A percentile compares a stretch with the other conserved stretches of the same genome.
Evolutionary conservation across 2,888 invertebrate species (phyloP).

Genomic region (Parasteatoda lunata): DNA sequence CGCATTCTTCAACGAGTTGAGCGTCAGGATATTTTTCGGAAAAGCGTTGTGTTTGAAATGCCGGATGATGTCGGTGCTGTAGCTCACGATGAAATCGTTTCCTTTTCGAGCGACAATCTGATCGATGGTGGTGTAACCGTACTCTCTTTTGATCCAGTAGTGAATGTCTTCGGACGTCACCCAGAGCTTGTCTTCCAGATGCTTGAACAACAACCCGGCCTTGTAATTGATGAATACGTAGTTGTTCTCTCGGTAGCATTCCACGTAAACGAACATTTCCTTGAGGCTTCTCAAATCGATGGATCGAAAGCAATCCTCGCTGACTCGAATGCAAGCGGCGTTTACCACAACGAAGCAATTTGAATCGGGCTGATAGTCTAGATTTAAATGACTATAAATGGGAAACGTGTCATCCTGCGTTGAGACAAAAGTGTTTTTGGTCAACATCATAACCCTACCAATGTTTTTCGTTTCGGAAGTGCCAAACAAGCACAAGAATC

Average conservation of each 20-base stretch:
- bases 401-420: slow-evolving; percentile 3
- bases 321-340: slow-evolving; percentile 28
- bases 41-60: slow-evolving; percentile 42
- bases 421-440: slow-evolving; percentile 29
- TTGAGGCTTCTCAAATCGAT: slow-evolving; percentile 16
- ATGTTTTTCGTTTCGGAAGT: slow-evolving; percentile 50
- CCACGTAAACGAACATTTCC: slow-evolving; percentile 16
- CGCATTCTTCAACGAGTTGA: slow-evolving; percentile 42
- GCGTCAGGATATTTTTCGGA: slow-evolving; percentile 40
- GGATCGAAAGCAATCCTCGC: background rate
- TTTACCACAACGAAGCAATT: slow-evolving; percentile 23
- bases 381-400: slow-evolving; percentile 7
- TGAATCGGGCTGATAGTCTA: background rate
- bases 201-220: slow-evolving; percentile 24
- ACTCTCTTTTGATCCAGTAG: slow-evolving; percentile 24
- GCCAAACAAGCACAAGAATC: slow-evolving; percentile 36
- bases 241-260: slow-evolving; percentile 22
- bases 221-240: slow-evolving; percentile 32
- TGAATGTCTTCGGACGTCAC: slow-evolving; percentile 34
- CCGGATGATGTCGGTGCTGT: slow-evolving; percentile 33
- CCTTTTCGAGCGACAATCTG: slow-evolving; percentile 14
- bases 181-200: slow-evolving; percentile 28
- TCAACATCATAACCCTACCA: slow-evolving; percentile 33
- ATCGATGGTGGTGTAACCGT: background rate
- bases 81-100: slow-evolving; percentile 24